Evolutionary conservation across 2,888 invertebrate species (phyloP).

Genomic region (Octonoba sinensis): DNA sequence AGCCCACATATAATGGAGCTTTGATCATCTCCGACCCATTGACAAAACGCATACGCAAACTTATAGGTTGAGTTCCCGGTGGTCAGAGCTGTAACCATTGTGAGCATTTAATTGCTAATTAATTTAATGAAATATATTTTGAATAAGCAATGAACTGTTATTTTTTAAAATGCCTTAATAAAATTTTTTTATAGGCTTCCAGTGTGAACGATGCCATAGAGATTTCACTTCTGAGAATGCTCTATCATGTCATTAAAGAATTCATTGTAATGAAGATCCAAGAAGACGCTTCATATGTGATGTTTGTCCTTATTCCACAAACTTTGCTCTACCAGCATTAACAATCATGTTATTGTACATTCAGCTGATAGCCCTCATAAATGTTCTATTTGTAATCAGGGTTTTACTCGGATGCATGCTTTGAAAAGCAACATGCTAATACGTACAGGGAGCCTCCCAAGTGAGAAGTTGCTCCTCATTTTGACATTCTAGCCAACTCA

Average conservation of each 20-base stretch:
- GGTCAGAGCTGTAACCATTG: no score
- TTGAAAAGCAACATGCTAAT: constrained; percentile 13
- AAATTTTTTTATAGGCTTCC: constrained; percentile 13
- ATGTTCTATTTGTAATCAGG: constrained; percentile 1
- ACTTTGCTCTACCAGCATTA: neutral
- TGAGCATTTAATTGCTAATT: no score
- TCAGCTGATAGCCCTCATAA: neutral
- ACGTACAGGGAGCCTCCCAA: constrained; percentile 6
- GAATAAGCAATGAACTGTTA: neutral
- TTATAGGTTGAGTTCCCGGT: no score
- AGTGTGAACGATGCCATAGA: constrained; percentile 16
- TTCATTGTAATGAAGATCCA: constrained; percentile 6
- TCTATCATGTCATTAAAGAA: constrained; percentile 4
- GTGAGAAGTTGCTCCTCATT: neutral
- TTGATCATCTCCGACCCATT: no score
- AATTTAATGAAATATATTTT: neutral
- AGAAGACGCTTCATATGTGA: neutral
- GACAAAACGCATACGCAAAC: no score
- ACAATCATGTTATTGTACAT: neutral
- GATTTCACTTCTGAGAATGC: constrained; percentile 10
- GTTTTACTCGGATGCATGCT: neutral
- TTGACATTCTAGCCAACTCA: constrained; percentile 15
- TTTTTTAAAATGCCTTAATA: neutral
- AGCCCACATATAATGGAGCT: no score
- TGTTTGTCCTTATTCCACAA: neutral